phyloP scores from a whole-genome alignment of 1,140 invertebrate species.

The Drosophila ananassae region DNA sequence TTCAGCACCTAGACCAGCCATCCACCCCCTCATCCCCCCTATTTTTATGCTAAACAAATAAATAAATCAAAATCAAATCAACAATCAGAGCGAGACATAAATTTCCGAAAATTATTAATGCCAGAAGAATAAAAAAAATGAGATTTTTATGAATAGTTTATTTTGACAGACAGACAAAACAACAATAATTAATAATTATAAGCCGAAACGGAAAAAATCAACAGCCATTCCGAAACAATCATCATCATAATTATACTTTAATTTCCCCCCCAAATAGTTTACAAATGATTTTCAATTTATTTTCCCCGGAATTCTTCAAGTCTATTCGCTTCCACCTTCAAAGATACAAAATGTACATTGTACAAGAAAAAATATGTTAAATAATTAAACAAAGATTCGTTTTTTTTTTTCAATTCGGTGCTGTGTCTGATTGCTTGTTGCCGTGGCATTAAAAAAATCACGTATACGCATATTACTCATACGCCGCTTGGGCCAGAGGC shows the following conservation, averaged over 20 bases:
- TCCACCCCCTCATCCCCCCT: not conserved
- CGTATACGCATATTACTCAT: constrained; percentile 70
- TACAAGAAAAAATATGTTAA: constrained; percentile 52
- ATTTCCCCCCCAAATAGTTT: constrained; percentile 50
- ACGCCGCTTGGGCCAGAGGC: constrained; percentile 46
- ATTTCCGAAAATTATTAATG: constrained; percentile 70
- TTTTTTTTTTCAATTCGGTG: constrained; percentile 1
- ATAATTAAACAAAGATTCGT: constrained; percentile 37
- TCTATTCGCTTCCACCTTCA: constrained; percentile 61
- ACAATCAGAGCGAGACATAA: constrained; percentile 29
- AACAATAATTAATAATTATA: constrained; percentile 16
- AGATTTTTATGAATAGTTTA: constrained; percentile 53
- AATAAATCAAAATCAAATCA: constrained; percentile 55
- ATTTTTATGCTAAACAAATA: constrained; percentile 49
- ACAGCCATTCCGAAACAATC: constrained; percentile 30
- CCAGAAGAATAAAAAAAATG: not conserved
- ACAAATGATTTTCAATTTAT: constrained; percentile 67
- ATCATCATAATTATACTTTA: constrained; percentile 41
- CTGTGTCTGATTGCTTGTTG: not conserved
- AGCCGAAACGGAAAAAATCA: constrained; percentile 7
- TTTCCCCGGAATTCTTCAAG: constrained; percentile 61
- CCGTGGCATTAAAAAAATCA: constrained; percentile 39
- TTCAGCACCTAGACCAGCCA: no score
- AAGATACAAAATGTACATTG: constrained; percentile 25
- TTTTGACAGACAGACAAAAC: constrained; percentile 56